phyloP scores from a whole-genome alignment of 2,888 invertebrate species.

The Hirudinaria manillensis region DNA sequence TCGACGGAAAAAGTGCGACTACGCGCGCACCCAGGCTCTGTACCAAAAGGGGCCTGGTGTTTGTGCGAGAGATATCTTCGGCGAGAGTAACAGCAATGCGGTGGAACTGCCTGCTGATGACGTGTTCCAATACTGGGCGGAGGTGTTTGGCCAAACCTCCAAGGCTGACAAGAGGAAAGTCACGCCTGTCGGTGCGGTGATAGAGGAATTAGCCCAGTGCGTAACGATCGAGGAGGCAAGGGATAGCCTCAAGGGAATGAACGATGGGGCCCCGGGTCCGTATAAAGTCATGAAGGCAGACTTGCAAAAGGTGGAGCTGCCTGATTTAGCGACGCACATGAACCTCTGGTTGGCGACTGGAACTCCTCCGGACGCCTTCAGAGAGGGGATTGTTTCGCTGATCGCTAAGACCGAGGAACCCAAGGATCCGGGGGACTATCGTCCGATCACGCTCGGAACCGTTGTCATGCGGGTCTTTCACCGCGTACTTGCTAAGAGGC shows the following conservation, averaged over 20 bases:
- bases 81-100: too few species aligned
- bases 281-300: not conserved
- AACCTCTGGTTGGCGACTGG: not conserved
- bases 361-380: not conserved
- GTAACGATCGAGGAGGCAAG: not conserved
- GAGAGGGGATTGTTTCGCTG: not conserved
- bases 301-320: not conserved
- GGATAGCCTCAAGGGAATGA: constrained; percentile 46
- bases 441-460: not conserved
- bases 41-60: too few species aligned
- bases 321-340: not conserved
- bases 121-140: too few species aligned
- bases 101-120: too few species aligned
- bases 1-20: too few species aligned
- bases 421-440: not conserved
- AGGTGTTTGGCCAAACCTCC: too few species aligned
- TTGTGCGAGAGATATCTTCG: too few species aligned
- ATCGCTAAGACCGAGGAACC: not conserved
- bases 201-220: too few species aligned
- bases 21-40: too few species aligned
- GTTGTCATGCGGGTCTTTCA: not conserved
- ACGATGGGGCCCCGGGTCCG: not conserved
- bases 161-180: too few species aligned
- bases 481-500: not conserved
- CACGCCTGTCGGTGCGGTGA: too few species aligned